These are phyloP conservation scores for Myiozetetes cayanensis DNA, from an alignment of 2,113 vertebrate genomes.

Conservation along the genomic window DNA sequence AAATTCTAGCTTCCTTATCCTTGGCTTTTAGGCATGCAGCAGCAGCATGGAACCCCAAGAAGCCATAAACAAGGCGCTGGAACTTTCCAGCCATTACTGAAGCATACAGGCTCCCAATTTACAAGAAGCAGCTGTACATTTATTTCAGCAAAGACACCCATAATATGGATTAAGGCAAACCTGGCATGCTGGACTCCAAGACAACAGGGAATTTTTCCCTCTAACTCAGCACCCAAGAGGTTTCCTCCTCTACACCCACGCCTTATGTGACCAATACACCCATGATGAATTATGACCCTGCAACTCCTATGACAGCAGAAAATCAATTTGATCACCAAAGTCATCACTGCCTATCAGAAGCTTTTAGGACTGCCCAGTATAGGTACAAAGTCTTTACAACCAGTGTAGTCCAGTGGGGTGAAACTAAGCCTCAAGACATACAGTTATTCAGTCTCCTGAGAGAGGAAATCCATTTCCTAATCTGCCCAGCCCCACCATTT, in stretches of 20 bases:
- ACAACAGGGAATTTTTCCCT: neutral
- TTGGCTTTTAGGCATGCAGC: neutral
- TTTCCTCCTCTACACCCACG: neutral
- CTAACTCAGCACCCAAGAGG: neutral
- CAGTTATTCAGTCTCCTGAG: neutral
- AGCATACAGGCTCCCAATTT: neutral
- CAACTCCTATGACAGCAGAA: neutral
- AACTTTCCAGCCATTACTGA: neutral
- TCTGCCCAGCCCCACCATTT: neutral
- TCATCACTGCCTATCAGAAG: neutral
- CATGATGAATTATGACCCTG: neutral
- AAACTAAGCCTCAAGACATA: neutral
- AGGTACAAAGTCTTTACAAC: neutral
- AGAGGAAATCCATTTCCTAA: slow-evolving; percentile 35
- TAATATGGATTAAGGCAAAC: neutral
- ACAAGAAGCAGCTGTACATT: neutral
- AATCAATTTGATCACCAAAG: neutral
- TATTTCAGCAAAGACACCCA: neutral
- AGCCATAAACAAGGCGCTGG: neutral
- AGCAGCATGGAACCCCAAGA: neutral
- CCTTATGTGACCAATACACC: rapidly evolving
- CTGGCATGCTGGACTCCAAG: neutral
- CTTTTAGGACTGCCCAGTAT: neutral
- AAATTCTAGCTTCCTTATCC: slow-evolving; percentile 14
- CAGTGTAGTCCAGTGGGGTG: neutral